phyloP scores from a whole-genome alignment of 2,113 vertebrate genomes.

The Leptobrachium leishanense region DNA sequence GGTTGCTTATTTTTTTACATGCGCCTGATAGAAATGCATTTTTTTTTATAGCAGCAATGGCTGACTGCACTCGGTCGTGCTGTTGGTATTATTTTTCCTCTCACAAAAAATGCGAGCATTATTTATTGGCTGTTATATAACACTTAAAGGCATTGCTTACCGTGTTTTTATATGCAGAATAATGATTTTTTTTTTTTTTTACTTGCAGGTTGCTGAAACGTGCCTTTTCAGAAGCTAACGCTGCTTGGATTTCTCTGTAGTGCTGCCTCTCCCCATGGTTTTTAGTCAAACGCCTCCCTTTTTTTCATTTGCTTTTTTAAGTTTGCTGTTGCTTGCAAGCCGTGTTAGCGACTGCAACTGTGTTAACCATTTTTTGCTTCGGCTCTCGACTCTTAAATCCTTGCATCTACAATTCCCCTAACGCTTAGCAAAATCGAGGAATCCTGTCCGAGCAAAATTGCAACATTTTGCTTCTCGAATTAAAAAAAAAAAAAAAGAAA shows the following conservation, averaged over 20 bases:
- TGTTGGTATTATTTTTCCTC: constrained; percentile 53
- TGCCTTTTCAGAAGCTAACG: constrained; percentile 76
- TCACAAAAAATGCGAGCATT: constrained; percentile 38
- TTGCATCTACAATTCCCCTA: neutral
- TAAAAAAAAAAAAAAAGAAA: constrained; percentile 45
- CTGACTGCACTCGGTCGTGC: constrained; percentile 49
- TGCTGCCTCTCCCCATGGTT: constrained; percentile 70
- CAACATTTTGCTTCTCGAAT: constrained; percentile 27
- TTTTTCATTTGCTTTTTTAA: constrained; percentile 51
- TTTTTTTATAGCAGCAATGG: constrained; percentile 56
- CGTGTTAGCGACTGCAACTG: constrained; percentile 17
- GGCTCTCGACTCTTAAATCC: constrained; percentile 47
- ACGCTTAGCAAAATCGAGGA: constrained; percentile 55
- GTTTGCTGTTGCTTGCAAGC: constrained; percentile 62
- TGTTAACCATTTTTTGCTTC: constrained; percentile 12
- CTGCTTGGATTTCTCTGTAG: constrained; percentile 74
- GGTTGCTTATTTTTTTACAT: constrained; percentile 60
- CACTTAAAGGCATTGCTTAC: constrained; percentile 40
- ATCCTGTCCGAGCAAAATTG: constrained; percentile 1
- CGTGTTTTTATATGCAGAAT: constrained; percentile 57
- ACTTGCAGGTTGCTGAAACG: constrained; percentile 78
- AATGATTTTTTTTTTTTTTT: constrained; percentile 69
- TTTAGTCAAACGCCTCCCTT: constrained; percentile 48
- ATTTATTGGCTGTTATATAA: constrained; percentile 26
- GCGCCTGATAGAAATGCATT: constrained; percentile 67